phyloP scores from a whole-genome alignment of 1,140 invertebrate genomes.

The Samia ricini region DNA sequence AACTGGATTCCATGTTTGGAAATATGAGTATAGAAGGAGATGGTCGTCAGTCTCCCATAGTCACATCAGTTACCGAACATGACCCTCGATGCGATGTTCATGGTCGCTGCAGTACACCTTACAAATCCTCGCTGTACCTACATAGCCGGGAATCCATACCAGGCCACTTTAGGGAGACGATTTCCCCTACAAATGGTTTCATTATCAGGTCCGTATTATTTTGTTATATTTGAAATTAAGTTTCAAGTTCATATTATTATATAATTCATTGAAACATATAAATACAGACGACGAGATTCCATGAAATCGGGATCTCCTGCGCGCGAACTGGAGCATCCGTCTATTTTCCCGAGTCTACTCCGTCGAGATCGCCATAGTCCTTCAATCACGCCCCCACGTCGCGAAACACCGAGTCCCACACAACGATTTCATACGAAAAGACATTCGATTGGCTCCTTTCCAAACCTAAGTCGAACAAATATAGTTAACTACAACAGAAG shows the following conservation, averaged over 20 bases:
- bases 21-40: slow-evolving; percentile 80
- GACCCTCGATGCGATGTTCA: slow-evolving; percentile 84
- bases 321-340: slow-evolving; percentile 82
- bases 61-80: slow-evolving; percentile 77
- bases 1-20: slow-evolving; percentile 84
- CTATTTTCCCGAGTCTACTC: slow-evolving; percentile 82
- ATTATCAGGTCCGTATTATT: slow-evolving; percentile 60
- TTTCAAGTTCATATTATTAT: neutral
- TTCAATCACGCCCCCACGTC: slow-evolving; percentile 78
- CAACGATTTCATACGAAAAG: slow-evolving; percentile 65
- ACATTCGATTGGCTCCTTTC: slow-evolving; percentile 70
- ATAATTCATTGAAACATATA: slow-evolving; percentile 32
- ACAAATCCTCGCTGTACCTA: slow-evolving; percentile 61
- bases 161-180: slow-evolving; percentile 77
- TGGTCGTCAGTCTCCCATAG: slow-evolving; percentile 64
- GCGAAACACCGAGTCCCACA: slow-evolving; percentile 73
- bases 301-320: slow-evolving; percentile 77
- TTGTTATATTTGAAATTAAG: slow-evolving; percentile 9
- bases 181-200: slow-evolving; percentile 70
- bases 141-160: slow-evolving; percentile 70
- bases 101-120: slow-evolving; percentile 78
- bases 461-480: slow-evolving; percentile 54
- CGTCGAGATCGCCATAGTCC: slow-evolving; percentile 78
- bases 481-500: slow-evolving; percentile 61
- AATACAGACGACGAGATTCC: slow-evolving; percentile 78